A percentile compares a stretch with the other conserved stretches of the same genome.
These are phyloP conservation scores for Argyrosomus japonicus DNA, from an alignment of 2,113 vertebrate species.

Conservation along the genomic window DNA sequence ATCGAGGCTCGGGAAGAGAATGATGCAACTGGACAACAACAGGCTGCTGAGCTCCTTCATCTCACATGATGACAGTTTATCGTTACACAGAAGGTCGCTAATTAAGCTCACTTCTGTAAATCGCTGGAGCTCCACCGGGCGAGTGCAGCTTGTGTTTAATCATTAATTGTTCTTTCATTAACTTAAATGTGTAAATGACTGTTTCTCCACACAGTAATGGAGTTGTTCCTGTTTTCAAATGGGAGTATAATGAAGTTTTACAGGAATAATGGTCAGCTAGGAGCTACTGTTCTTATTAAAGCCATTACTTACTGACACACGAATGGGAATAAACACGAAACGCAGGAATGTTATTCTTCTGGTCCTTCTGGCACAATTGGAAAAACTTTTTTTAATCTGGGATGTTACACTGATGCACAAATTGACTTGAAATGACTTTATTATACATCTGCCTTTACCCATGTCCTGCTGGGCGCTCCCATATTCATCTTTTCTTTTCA, in stretches of 20 bases:
- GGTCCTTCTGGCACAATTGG: neutral
- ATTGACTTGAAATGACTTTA: conserved; percentile 41
- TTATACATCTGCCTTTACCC: conserved; percentile 18
- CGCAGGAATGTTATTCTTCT: neutral
- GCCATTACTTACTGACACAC: conserved; percentile 2
- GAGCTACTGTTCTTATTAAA: conserved; percentile 10
- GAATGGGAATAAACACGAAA: neutral
- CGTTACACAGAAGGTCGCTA: conserved; percentile 58
- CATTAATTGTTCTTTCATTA: conserved; percentile 16
- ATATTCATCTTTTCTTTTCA: conserved; percentile 12
- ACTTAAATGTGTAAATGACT: neutral
- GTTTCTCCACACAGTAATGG: neutral
- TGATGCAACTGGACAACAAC: conserved; percentile 73
- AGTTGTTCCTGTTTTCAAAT: neutral
- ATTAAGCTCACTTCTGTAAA: conserved; percentile 57
- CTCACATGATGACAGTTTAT: conserved; percentile 57
- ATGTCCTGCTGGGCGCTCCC: conserved; percentile 4
- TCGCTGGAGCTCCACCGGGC: conserved; percentile 17
- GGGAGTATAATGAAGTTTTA: neutral
- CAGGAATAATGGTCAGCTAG: neutral
- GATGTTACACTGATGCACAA: conserved; percentile 13
- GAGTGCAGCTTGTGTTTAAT: neutral
- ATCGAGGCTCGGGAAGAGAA: conserved; percentile 40
- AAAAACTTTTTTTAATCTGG: conserved; percentile 1
- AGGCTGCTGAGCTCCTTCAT: conserved; percentile 50